phyloP scores from a whole-genome alignment of 2,888 invertebrate genomes.

The Masnerella sp. region DNA sequence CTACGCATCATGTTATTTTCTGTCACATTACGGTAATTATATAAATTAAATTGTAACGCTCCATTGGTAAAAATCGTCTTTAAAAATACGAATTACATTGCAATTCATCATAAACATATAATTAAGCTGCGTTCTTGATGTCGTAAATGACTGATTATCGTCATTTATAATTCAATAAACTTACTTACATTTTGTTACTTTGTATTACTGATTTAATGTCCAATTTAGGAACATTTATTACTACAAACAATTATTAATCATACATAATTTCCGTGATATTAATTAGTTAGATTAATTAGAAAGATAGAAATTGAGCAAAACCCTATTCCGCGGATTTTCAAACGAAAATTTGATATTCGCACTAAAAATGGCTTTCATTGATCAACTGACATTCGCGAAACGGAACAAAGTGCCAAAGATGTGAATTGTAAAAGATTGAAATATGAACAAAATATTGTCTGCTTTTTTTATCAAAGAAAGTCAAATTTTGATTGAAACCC shows the following conservation, averaged over 20 bases:
- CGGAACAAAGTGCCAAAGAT: too few relatives aligned
- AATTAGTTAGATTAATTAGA: slow-evolving; percentile 4
- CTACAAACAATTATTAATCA: slow-evolving; percentile 1
- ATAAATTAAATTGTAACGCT: too few relatives aligned
- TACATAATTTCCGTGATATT: neutral
- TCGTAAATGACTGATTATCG: neutral
- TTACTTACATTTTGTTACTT: too few relatives aligned
- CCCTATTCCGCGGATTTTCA: too few relatives aligned
- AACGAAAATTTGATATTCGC: neutral
- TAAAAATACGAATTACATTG: neutral
- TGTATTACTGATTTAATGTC: too few relatives aligned
- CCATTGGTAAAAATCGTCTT: too few relatives aligned
- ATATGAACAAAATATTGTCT: neutral
- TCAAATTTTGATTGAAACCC: slow-evolving; percentile 6
- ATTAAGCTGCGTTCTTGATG: neutral
- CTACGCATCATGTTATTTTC: too few relatives aligned
- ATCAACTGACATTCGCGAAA: neutral
- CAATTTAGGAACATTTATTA: neutral
- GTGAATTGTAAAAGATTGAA: too few relatives aligned
- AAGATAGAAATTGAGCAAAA: too few relatives aligned
- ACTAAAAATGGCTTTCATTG: neutral
- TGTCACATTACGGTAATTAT: too few relatives aligned
- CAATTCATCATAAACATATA: too few relatives aligned
- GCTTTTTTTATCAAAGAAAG: neutral
- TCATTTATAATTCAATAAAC: neutral